phyloP scores from a whole-genome alignment of 2,888 invertebrate species.

The Epistrophe grossulariae region DNA sequence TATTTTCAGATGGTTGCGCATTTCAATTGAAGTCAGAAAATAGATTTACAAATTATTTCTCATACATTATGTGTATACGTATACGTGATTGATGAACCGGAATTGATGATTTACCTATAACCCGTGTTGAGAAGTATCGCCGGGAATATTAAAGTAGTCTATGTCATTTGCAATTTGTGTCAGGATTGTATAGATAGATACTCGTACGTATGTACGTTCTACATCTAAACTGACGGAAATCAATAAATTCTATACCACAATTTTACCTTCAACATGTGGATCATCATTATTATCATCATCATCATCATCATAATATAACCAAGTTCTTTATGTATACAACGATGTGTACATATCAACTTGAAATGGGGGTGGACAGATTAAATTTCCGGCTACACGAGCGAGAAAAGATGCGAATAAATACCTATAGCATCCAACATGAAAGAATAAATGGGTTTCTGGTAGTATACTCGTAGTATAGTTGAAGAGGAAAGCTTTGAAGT shows the following conservation, averaged over 20 bases:
- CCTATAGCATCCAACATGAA: conserved; percentile 7
- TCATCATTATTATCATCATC: conserved; percentile 30
- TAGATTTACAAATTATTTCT: conserved; percentile 41
- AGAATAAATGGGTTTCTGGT: conserved; percentile 3
- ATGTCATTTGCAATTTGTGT: conserved; percentile 42
- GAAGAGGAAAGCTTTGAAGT: conserved; percentile 31
- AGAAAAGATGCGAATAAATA: conserved; percentile 39
- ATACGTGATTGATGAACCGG: conserved; percentile 44
- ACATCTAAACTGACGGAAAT: conserved; percentile 43
- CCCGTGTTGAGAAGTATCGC: conserved; percentile 29
- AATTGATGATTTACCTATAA: conserved; percentile 45
- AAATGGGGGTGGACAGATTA: conserved; percentile 25
- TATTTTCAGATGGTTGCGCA: conserved; percentile 24
- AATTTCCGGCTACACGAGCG: conserved; percentile 41
- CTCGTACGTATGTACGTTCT: not conserved
- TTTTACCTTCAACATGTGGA: conserved; percentile 42
- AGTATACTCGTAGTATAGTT: not conserved
- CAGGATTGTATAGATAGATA: conserved; percentile 8
- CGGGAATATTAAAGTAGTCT: conserved; percentile 46
- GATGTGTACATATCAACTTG: not conserved
- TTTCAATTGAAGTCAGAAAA: conserved; percentile 35
- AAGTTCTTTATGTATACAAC: conserved; percentile 19
- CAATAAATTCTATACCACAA: conserved; percentile 49
- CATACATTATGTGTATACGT: not conserved
- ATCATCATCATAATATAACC: not conserved